These are phyloP conservation scores for Ruditapes philippinarum DNA, from an alignment of 1,140 invertebrate species.

Conservation along the genomic window DNA sequence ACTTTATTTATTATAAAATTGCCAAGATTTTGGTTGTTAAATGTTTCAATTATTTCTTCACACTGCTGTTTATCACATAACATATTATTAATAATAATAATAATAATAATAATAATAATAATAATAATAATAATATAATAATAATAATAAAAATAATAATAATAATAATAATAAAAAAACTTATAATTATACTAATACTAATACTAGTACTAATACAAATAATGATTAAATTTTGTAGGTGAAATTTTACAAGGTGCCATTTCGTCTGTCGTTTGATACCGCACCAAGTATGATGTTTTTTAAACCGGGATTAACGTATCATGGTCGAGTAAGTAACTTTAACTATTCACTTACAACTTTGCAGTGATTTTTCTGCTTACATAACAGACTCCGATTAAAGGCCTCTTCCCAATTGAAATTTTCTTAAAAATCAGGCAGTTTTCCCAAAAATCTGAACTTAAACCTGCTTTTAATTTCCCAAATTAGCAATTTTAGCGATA, in stretches of 20 bases:
- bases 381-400: no score
- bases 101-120: not conserved
- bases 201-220: not conserved
- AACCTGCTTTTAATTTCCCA: no score
- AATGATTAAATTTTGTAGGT: not conserved
- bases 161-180: not conserved
- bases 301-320: conserved; percentile 52
- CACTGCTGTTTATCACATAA: not conserved
- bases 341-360: no score
- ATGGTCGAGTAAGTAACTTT: conserved; percentile 51
- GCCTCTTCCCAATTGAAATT: no score
- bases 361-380: no score
- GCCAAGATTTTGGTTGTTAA: not conserved
- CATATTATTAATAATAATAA: not conserved
- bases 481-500: no score
- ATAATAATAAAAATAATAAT: not conserved
- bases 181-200: not conserved
- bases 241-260: conserved; percentile 42
- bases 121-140: not conserved
- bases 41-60: not conserved
- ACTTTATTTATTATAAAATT: not conserved
- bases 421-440: no score
- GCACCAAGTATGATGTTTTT: conserved; percentile 28
- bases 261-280: conserved; percentile 1
- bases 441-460: no score